Percentiles rank a stretch among this genome's conserved stretches.
phyloP scores from a whole-genome alignment of 30 jellyfish, hydroid and myxozoan species.

The Pseudorhiza aurosa region DNA sequence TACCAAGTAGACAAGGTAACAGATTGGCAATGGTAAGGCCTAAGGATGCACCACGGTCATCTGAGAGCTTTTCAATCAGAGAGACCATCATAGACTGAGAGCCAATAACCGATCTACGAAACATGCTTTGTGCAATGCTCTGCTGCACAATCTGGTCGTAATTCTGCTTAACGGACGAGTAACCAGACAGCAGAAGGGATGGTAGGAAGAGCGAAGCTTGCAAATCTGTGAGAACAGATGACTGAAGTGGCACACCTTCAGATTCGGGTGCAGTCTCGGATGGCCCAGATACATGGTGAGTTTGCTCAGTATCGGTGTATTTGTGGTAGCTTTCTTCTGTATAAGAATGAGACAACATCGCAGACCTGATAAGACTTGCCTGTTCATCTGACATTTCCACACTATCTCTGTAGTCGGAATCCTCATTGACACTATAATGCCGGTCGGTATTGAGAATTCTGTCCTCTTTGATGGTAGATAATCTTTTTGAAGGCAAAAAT shows the following conservation, averaged over 20 bases:
- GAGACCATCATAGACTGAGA: slow-evolving; percentile 26
- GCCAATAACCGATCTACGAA: slow-evolving; percentile 22
- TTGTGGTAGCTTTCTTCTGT: slow-evolving; percentile 42
- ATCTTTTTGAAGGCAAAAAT: neutral
- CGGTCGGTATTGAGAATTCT: slow-evolving; percentile 2
- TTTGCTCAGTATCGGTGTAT: slow-evolving; percentile 22
- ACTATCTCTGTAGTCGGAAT: slow-evolving; percentile 15
- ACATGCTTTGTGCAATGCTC: slow-evolving; percentile 22
- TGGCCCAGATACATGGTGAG: neutral
- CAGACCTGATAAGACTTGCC: slow-evolving; percentile 56
- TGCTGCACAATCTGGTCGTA: slow-evolving; percentile 39
- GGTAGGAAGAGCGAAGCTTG: slow-evolving; percentile 74
- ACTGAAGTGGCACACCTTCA: neutral
- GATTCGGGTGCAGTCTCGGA: slow-evolving; percentile 10
- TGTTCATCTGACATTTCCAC: slow-evolving; percentile 49
- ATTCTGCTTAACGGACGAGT: slow-evolving; percentile 32
- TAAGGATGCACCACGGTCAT: slow-evolving; percentile 84
- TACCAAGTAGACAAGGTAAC: slow-evolving; percentile 68
- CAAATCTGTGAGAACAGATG: slow-evolving; percentile 47
- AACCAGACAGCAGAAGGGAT: slow-evolving; percentile 38
- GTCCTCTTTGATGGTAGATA: slow-evolving; percentile 16
- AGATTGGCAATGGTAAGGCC: slow-evolving; percentile 68
- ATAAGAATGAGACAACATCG: slow-evolving; percentile 50
- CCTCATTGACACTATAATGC: neutral
- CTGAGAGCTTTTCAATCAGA: slow-evolving; percentile 69